Evolutionary conservation across 2,888 invertebrate genomes (phyloP).

Genomic region (Parelbella ahira): DNA sequence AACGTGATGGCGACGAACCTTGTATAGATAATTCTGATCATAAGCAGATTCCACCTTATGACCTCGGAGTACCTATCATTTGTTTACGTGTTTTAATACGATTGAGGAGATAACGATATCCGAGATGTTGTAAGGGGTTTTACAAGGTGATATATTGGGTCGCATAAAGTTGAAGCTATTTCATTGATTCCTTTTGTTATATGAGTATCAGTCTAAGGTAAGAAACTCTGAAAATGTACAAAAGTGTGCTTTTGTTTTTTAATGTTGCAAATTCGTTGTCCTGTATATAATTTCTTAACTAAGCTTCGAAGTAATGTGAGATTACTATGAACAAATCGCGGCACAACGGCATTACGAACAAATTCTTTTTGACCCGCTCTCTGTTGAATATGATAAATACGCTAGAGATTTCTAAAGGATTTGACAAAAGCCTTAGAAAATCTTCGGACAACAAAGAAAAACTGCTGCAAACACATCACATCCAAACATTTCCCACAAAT

Average conservation of each 20-base stretch:
- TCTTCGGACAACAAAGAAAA: conserved; percentile 17
- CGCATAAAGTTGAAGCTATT: conserved; percentile 9
- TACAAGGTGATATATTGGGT: conserved; percentile 8
- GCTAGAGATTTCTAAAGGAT: conserved; percentile 3
- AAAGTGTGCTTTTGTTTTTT: too few relatives aligned
- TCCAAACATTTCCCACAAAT: conserved; percentile 21
- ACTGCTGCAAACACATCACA: conserved; percentile 15
- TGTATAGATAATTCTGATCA: conserved; percentile 25
- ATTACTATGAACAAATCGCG: too few relatives aligned
- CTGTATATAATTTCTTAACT: too few relatives aligned
- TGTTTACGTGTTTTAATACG: conserved; percentile 19
- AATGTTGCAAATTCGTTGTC: too few relatives aligned
- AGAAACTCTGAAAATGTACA: too few relatives aligned
- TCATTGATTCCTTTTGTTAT: conserved; percentile 17
- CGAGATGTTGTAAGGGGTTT: conserved; percentile 7
- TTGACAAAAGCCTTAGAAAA: conserved; percentile 8
- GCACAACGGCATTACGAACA: too few relatives aligned
- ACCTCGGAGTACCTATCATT: conserved; percentile 10
- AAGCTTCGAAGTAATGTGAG: too few relatives aligned
- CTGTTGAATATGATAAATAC: conserved; percentile 6
- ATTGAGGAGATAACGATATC: conserved; percentile 13
- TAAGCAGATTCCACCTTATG: conserved; percentile 18
- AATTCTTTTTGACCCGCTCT: too few relatives aligned
- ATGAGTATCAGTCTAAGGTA: too few relatives aligned
- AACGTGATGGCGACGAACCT: conserved; percentile 11